Percentiles rank a stretch among this genome's conserved stretches.
These are phyloP conservation scores for Gobio occitaniae DNA, from an alignment of 2,797 vertebrate genomes.

Conservation along the genomic window DNA sequence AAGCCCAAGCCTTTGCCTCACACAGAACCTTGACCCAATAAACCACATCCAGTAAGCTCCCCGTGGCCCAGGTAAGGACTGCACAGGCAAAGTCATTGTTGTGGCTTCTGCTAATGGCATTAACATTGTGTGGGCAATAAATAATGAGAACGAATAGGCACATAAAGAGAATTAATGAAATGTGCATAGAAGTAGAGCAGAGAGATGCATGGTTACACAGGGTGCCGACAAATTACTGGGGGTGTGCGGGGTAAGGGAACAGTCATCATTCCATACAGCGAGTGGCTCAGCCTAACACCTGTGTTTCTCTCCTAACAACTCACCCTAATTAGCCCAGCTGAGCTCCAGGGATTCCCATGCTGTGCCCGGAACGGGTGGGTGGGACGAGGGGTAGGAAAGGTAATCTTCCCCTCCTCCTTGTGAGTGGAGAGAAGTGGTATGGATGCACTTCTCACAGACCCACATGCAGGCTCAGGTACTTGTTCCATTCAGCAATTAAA, in stretches of 20 bases:
- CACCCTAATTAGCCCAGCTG: slow-evolving; percentile 99
- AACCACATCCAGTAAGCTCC: slow-evolving; percentile 72
- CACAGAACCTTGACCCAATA: slow-evolving; percentile 81
- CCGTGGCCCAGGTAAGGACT: slow-evolving; percentile 71
- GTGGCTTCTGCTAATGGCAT: slow-evolving; percentile 83
- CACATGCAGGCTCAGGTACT: not conserved
- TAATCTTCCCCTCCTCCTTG: slow-evolving; percentile 19
- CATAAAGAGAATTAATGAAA: slow-evolving; percentile 84
- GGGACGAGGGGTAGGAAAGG: slow-evolving; percentile 27
- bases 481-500: not conserved
- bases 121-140: slow-evolving; percentile 96
- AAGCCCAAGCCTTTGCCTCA: slow-evolving; percentile 59
- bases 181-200: slow-evolving; percentile 90
- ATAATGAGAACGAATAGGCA: slow-evolving; percentile 88
- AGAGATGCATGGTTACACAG: slow-evolving; percentile 93
- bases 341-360: slow-evolving; percentile 86
- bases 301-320: slow-evolving; percentile 90
- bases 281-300: slow-evolving; percentile 95
- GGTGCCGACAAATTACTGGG: slow-evolving; percentile 92
- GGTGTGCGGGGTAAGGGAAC: slow-evolving; percentile 77
- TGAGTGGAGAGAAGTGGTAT: slow-evolving; percentile 36
- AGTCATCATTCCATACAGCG: slow-evolving; percentile 93
- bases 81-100: slow-evolving; percentile 80
- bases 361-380: slow-evolving; percentile 64
- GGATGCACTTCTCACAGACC: not conserved